These are phyloP conservation scores for Cettia cetti DNA, from an alignment of 2,113 vertebrate species.

Conservation along the genomic window DNA sequence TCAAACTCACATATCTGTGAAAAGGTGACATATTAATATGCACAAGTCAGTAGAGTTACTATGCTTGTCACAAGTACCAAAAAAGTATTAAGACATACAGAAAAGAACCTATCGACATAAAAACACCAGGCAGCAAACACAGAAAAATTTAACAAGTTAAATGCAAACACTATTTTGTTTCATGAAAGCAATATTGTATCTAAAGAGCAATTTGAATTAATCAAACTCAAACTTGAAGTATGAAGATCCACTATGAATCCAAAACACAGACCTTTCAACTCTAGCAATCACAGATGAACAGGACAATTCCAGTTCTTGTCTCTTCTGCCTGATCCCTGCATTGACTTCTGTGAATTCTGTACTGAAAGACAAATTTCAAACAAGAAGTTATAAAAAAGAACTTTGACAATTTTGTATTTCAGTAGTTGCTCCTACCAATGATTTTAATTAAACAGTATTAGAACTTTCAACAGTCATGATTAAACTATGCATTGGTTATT, in stretches of 20 bases:
- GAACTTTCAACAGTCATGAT: neutral
- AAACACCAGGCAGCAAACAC: neutral
- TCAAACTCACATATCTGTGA: neutral
- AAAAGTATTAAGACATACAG: neutral
- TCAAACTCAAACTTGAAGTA: neutral
- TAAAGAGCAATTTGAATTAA: neutral
- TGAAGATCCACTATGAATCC: neutral
- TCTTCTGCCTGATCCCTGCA: constrained; percentile 67
- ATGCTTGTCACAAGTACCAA: neutral
- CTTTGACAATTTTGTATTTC: neutral
- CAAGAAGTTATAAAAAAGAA: neutral
- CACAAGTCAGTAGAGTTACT: neutral
- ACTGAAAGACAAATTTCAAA: constrained; percentile 74
- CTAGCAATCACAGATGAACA: constrained; percentile 75
- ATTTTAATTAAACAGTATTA: neutral
- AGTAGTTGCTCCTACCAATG: neutral
- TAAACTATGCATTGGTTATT: neutral
- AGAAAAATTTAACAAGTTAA: neutral
- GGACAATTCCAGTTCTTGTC: constrained; percentile 77
- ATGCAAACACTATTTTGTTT: neutral
- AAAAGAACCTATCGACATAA: neutral
- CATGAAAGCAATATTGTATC: neutral
- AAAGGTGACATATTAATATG: neutral
- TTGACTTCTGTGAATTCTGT: constrained; percentile 77
- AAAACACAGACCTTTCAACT: constrained; percentile 68